Conservation (phyloP, 2,888 invertebrate species). For the Stenurella melanura region DNA sequence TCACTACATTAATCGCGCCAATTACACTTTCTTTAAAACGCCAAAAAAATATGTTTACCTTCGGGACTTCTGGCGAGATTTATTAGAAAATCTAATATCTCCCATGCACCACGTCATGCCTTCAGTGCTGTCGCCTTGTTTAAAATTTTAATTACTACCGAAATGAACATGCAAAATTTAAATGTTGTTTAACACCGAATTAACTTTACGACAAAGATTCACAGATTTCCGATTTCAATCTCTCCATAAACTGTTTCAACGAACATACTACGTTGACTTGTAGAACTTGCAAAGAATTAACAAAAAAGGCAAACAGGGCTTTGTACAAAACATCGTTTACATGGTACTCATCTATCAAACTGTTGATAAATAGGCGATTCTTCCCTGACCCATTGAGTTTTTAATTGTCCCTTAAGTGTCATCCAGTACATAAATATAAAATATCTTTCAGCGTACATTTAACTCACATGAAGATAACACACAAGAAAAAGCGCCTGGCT, state of each 20-base stretch:
- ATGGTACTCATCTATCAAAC: too few relatives aligned
- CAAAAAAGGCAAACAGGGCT: too few relatives aligned
- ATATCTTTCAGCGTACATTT: neutral
- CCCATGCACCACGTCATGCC: constrained; percentile 26
- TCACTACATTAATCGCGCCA: constrained; percentile 53
- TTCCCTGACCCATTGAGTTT: too few relatives aligned
- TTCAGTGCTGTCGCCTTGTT: constrained; percentile 45
- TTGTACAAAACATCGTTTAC: too few relatives aligned
- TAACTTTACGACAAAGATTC: constrained; percentile 49
- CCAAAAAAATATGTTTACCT: constrained; percentile 41
- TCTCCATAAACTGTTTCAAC: too few relatives aligned
- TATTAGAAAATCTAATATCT: neutral
- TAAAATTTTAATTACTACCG: constrained; percentile 47
- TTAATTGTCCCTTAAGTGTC: too few relatives aligned
- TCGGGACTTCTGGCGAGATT: neutral
- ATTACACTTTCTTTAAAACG: constrained; percentile 42
- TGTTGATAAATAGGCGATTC: too few relatives aligned
- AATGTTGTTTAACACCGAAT: constrained; percentile 52
- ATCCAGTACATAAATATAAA: neutral
- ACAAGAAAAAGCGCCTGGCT: constrained; percentile 6
- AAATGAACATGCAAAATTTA: constrained; percentile 53
- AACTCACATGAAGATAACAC: neutral
- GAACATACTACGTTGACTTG: too few relatives aligned
- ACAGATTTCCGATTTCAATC: too few relatives aligned
- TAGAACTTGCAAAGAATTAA: too few relatives aligned